Evolutionary conservation across 2,113 vertebrate genomes (phyloP), one percentile per base, ranked within the genome.

Genomic region (Lonchura striata): DNA sequence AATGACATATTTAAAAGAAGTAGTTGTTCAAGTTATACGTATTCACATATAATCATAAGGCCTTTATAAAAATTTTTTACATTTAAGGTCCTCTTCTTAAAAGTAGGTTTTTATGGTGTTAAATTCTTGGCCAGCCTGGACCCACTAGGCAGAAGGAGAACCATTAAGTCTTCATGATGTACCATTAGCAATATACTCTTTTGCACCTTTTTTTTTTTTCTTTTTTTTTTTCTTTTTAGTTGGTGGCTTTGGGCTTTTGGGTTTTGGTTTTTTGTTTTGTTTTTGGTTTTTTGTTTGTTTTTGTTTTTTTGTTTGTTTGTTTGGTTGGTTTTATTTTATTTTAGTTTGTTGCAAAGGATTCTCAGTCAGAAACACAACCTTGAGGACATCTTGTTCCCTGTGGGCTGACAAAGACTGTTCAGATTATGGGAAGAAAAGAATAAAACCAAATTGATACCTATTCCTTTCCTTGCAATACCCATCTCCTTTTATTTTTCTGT

Each of bases 21-120:
- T 59, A 24, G 22, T 59, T 59, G 15, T 24, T 59, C n/a, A 49
- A 64, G 41, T 47, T 31, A 71, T 56, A 60, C 49, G 33, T 28
- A 49, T 63, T 75, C 44, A 75, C 72, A 82, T 82, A 50, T 94
- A 94, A 90, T 95, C 37, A 79, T 94, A 89, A 82, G 46, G 78
- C 14, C 41, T 49, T 41, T 53, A 49, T 21, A 56, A 71, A 90
- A 88, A 77, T 23, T 66, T 82, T 87, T 90, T 53, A 92, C 68
- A 88, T 75, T 93, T 82, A 57, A 84, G 20, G 27, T 83, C 41
- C 9, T 78, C 53, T 33, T 11, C 10, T 76, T 82, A 15, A 20
- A 65, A 72, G 41, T 31, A 37, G 31, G 3, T 60, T 82, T 95
- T 92, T 75, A 41, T 49, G 30, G 54, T 75, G 35, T 39, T 75